phyloP scores from a whole-genome alignment of 2,888 invertebrate genomes.

The Plagodis pulveraria region DNA sequence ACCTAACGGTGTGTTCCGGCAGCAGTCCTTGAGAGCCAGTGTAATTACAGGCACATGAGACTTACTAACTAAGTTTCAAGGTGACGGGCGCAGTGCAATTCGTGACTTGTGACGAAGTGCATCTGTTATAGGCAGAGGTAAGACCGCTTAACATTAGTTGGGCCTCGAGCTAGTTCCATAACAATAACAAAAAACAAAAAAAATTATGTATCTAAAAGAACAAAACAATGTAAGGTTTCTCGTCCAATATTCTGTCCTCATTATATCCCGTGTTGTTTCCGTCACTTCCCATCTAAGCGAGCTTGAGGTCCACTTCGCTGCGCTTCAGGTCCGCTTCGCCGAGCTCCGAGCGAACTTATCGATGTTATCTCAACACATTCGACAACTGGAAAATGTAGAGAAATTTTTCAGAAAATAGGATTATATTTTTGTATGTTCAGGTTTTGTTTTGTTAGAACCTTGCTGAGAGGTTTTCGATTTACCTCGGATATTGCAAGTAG shows the following conservation, averaged over 20 bases:
- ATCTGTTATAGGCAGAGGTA: too few relatives aligned
- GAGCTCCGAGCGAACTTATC: slow-evolving; percentile 22
- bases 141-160: too few relatives aligned
- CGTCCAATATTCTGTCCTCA: slow-evolving; percentile 4
- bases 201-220: too few relatives aligned
- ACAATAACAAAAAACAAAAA: too few relatives aligned
- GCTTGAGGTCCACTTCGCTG: neutral
- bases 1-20: too few relatives aligned
- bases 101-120: too few relatives aligned
- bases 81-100: too few relatives aligned
- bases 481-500: neutral
- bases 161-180: too few relatives aligned
- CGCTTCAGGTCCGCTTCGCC: slow-evolving; percentile 22
- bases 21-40: too few relatives aligned
- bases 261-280: neutral
- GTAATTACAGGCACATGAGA: too few relatives aligned
- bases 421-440: slow-evolving; percentile 14
- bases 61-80: too few relatives aligned
- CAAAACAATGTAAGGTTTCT: neutral
- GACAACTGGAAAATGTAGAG: slow-evolving; percentile 31
- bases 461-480: slow-evolving; percentile 8
- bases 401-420: slow-evolving; percentile 24
- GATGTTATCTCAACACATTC: slow-evolving; percentile 31
- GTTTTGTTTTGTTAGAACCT: slow-evolving; percentile 4
- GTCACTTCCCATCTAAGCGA: slow-evolving; percentile 12